phyloP scores from a whole-genome alignment of 2,797 vertebrate genomes.

The Phrynocephalus guinanensis region DNA sequence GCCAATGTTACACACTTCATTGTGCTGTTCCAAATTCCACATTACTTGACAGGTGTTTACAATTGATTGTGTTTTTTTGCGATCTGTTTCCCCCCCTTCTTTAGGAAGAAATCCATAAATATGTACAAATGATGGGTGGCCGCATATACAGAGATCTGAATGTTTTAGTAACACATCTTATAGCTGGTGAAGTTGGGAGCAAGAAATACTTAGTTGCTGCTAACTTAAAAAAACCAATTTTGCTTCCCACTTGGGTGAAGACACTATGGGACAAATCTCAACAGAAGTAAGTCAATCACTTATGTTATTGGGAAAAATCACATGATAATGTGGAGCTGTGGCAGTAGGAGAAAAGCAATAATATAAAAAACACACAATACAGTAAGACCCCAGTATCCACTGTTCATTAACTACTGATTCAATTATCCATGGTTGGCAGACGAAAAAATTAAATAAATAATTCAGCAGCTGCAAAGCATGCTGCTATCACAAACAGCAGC shows the following conservation, averaged over 20 bases:
- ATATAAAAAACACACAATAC: neutral
- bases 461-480: no score
- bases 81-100: neutral
- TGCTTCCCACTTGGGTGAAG: constrained; percentile 92
- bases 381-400: no score
- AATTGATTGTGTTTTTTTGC: constrained; percentile 29
- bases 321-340: neutral
- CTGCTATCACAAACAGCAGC: no score
- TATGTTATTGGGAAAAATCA: neutral
- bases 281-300: constrained; percentile 80
- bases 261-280: constrained; percentile 92
- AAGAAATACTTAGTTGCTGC: constrained; percentile 98
- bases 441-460: no score
- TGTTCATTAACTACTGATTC: no score
- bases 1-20: neutral
- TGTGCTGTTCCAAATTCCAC: neutral
- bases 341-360: neutral
- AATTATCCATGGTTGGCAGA: no score
- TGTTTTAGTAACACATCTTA: constrained; percentile 92
- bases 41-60: neutral
- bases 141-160: constrained; percentile 90
- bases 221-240: constrained; percentile 90
- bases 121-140: constrained; percentile 96
- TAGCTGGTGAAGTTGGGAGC: constrained; percentile 97
- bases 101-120: constrained; percentile 91